Conservation (phyloP, 2,113 vertebrate genomes). For the Ammospiza caudacuta region DNA sequence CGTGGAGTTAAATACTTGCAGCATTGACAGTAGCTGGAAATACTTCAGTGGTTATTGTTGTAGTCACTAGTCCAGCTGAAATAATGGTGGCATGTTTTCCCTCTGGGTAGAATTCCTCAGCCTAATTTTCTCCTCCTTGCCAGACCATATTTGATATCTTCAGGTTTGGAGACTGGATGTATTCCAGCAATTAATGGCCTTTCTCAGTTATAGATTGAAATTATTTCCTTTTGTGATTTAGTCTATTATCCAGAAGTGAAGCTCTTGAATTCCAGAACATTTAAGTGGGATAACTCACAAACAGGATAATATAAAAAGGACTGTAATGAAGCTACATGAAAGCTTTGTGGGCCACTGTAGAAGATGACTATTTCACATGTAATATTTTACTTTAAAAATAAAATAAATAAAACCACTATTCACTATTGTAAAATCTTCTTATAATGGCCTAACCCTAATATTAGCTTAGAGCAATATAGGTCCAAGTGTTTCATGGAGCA, state of each 20-base stretch:
- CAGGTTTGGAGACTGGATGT: conserved; percentile 34
- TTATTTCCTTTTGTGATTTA: conserved; percentile 55
- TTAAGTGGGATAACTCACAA: neutral
- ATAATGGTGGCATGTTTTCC: conserved; percentile 47
- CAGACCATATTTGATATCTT: conserved; percentile 49
- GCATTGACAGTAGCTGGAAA: conserved; percentile 47
- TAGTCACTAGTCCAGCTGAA: conserved; percentile 53
- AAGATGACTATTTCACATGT: neutral
- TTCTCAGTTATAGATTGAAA: conserved; percentile 52
- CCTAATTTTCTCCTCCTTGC: conserved; percentile 58
- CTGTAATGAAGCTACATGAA: neutral
- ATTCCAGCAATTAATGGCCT: conserved; percentile 65
- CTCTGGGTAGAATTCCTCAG: conserved; percentile 58
- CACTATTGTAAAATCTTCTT: neutral
- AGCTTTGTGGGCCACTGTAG: neutral
- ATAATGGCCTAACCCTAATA: neutral
- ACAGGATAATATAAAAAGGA: neutral
- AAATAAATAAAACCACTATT: neutral
- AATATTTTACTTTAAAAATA: neutral
- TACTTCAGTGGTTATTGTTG: conserved; percentile 43
- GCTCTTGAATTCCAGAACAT: conserved; percentile 19
- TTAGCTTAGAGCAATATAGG: neutral
- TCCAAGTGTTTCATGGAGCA: neutral
- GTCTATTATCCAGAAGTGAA: conserved; percentile 7
- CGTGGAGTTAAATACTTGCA: conserved; percentile 11